Evolutionary conservation across 2,888 invertebrate species (phyloP).

Genomic region (Diaperis boleti): DNA sequence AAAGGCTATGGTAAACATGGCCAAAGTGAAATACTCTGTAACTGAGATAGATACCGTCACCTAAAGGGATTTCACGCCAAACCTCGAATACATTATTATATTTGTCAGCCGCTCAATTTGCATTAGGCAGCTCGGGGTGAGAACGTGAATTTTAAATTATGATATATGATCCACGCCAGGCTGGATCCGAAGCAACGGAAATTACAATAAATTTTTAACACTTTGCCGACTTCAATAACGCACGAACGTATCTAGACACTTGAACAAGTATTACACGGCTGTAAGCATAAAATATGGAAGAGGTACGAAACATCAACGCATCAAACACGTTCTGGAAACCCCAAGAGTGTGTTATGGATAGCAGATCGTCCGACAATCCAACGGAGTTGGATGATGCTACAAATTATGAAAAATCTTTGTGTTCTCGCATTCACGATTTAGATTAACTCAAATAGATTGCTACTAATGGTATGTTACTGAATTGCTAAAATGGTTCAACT

Average conservation of each 20-base stretch:
- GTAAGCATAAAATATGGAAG: too few relatives aligned
- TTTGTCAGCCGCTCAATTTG: constrained; percentile 36
- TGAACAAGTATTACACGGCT: too few relatives aligned
- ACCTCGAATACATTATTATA: constrained; percentile 37
- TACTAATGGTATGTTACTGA: too few relatives aligned
- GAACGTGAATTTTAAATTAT: constrained; percentile 24
- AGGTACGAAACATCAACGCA: too few relatives aligned
- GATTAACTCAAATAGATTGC: too few relatives aligned
- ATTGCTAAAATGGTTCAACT: too few relatives aligned
- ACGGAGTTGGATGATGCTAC: too few relatives aligned
- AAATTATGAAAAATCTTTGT: not conserved
- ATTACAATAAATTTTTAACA: constrained; percentile 5
- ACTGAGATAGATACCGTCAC: constrained; percentile 37
- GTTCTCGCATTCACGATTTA: too few relatives aligned
- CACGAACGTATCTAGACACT: not conserved
- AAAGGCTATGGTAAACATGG: constrained; percentile 36
- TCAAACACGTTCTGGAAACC: too few relatives aligned
- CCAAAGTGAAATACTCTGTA: constrained; percentile 46
- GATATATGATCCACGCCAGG: constrained; percentile 13
- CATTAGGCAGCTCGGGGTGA: constrained; percentile 16
- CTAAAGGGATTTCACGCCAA: constrained; percentile 37
- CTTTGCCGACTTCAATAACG: not conserved
- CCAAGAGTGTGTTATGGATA: too few relatives aligned
- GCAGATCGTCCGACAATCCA: too few relatives aligned
- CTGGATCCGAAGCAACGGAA: not conserved